A percentile compares a stretch with the other conserved stretches of the same genome.
phyloP scores from a whole-genome alignment of 2,797 vertebrate genomes.

The Petrocephalus sullivani region DNA sequence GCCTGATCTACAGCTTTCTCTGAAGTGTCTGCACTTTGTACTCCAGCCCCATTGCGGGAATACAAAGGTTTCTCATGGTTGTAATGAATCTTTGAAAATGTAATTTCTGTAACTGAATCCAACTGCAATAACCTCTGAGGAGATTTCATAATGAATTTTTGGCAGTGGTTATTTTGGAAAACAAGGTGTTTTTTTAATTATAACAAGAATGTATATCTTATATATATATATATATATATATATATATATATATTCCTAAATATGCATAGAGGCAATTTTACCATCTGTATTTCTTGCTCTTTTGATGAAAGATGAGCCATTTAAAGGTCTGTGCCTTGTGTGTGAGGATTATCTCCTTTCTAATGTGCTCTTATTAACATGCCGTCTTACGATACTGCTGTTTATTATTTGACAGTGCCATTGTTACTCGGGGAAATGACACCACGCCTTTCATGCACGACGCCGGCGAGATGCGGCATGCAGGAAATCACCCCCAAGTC shows the following conservation, averaged over 20 bases:
- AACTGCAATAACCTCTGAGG: background rate
- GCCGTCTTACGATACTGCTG: background rate
- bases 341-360: background rate
- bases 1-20: background rate
- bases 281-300: background rate
- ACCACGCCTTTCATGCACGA: background rate
- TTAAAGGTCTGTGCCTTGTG: background rate
- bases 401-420: background rate
- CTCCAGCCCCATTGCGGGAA: background rate
- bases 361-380: background rate
- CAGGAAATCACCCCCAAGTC: background rate
- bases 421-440: background rate
- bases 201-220: background rate
- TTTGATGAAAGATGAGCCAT: background rate
- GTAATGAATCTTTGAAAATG: background rate
- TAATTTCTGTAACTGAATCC: slow-evolving; percentile 1
- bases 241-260: too few species aligned
- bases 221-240: too few species aligned
- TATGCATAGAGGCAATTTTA: background rate
- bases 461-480: background rate
- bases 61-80: background rate
- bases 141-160: slow-evolving; percentile 2
- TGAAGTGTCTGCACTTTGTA: background rate
- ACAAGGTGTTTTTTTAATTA: background rate
- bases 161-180: background rate